These are phyloP conservation scores for Xylota segnis DNA, from an alignment of 2,888 invertebrate species.

Conservation along the genomic window DNA sequence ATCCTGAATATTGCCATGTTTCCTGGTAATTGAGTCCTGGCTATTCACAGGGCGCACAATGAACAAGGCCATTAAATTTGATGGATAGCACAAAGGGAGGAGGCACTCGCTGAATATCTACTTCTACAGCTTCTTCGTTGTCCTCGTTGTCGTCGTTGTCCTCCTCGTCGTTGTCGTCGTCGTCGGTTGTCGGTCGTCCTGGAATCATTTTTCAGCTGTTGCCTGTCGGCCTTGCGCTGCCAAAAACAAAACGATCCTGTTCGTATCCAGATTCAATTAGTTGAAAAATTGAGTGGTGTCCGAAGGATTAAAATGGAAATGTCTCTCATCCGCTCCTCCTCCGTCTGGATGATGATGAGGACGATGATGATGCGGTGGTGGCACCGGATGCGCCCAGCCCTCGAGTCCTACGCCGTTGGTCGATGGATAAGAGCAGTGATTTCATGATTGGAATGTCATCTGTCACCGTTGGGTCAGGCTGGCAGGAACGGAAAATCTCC, in stretches of 20 bases:
- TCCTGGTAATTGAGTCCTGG: constrained; percentile 75
- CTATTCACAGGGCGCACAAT: constrained; percentile 69
- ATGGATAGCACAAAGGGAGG: constrained; percentile 68
- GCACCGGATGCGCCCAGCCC: background rate
- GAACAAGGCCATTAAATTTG: constrained; percentile 74
- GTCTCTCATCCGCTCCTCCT: constrained; percentile 17
- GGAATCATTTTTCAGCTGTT: constrained; percentile 58
- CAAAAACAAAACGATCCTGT: constrained; percentile 57
- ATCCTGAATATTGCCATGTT: constrained; percentile 72
- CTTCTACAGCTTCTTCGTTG: constrained; percentile 20
- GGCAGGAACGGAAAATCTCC: constrained; percentile 7
- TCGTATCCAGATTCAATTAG: constrained; percentile 72
- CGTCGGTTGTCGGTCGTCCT: constrained; percentile 4
- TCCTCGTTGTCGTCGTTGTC: constrained; percentile 14
- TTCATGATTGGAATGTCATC: constrained; percentile 66
- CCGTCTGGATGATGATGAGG: too few species aligned
- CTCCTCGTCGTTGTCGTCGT: constrained; percentile 15
- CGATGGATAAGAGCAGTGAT: constrained; percentile 37
- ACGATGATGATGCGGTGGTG: background rate
- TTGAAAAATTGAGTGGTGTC: constrained; percentile 71
- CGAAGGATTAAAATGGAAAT: constrained; percentile 64
- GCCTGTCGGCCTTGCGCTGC: constrained; percentile 25
- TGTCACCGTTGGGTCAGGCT: constrained; percentile 39
- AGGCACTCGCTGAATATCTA: constrained; percentile 48
- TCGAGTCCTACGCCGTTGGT: background rate